A percentile compares a stretch with the other conserved stretches of the same genome.
phyloP scores from a whole-genome alignment of 2,888 invertebrate species.

The Eulithis testata region DNA sequence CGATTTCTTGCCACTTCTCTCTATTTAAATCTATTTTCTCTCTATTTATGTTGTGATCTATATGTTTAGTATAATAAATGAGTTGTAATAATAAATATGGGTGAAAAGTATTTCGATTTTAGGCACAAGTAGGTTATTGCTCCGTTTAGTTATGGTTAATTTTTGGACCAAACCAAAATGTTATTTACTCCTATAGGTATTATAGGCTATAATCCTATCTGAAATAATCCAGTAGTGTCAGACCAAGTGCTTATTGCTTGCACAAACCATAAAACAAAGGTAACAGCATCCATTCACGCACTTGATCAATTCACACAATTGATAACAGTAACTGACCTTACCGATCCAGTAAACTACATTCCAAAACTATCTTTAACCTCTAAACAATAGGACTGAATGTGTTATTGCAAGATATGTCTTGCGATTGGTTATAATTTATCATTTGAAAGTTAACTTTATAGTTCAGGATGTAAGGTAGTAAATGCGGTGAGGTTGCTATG shows the following conservation, averaged over 20 bases:
- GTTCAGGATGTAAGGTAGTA: not conserved
- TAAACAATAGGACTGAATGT: slow-evolving; percentile 25
- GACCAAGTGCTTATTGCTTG: slow-evolving; percentile 20
- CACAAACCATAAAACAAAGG: slow-evolving; percentile 43
- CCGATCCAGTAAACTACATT: slow-evolving; percentile 23
- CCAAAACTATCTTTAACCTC: slow-evolving; percentile 24
- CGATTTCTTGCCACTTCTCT: too few relatives aligned
- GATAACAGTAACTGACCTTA: slow-evolving; percentile 52
- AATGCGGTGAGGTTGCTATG: slow-evolving; percentile 10
- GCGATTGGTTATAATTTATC: not conserved
- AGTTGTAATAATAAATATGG: too few relatives aligned
- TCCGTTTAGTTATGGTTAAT: too few relatives aligned
- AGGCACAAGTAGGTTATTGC: too few relatives aligned
- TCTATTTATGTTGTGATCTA: too few relatives aligned
- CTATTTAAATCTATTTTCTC: too few relatives aligned
- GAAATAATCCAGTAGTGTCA: slow-evolving; percentile 5
- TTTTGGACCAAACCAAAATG: too few relatives aligned
- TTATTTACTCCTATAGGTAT: too few relatives aligned
- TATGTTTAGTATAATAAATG: too few relatives aligned
- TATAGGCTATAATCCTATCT: not conserved
- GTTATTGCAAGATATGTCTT: not conserved
- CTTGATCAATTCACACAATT: slow-evolving; percentile 47
- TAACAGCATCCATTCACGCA: slow-evolving; percentile 38
- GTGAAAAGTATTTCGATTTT: too few relatives aligned
- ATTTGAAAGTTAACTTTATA: slow-evolving; percentile 3